These are phyloP conservation scores for Lathronympha strigana DNA, from an alignment of 2,888 invertebrate genomes.

Conservation along the genomic window DNA sequence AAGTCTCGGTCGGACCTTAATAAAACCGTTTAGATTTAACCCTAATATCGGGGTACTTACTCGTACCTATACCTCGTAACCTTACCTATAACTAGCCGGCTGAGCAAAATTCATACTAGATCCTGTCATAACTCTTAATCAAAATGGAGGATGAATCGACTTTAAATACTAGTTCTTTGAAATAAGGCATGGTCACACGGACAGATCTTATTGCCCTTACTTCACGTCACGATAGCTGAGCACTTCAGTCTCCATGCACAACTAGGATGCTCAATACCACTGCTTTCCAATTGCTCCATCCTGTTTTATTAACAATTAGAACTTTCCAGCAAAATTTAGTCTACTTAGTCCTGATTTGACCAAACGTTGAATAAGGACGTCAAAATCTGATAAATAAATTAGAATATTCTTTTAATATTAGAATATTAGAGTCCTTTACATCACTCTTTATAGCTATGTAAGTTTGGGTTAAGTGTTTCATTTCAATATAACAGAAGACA, in stretches of 20 bases:
- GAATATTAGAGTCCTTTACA: too few relatives aligned
- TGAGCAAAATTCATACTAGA: too few relatives aligned
- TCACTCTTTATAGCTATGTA: too few relatives aligned
- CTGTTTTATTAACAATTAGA: constrained; percentile 21
- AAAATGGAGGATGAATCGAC: constrained; percentile 10
- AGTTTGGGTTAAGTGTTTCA: too few relatives aligned
- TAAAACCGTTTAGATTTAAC: too few relatives aligned
- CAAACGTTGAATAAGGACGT: not conserved
- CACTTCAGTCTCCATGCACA: constrained; percentile 8
- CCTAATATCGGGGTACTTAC: too few relatives aligned
- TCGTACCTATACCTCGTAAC: too few relatives aligned
- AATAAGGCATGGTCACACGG: constrained; percentile 9
- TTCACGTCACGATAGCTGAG: constrained; percentile 7
- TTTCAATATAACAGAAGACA: too few relatives aligned
- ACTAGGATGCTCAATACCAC: constrained; percentile 11
- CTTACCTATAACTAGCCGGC: too few relatives aligned
- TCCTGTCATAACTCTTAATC: too few relatives aligned
- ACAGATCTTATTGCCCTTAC: constrained; percentile 6
- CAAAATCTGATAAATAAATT: not conserved
- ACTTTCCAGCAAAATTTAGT: constrained; percentile 3
- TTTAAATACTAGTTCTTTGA: constrained; percentile 2
- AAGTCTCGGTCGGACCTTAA: too few relatives aligned
- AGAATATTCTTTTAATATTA: too few relatives aligned
- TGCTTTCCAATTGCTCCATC: constrained; percentile 22
- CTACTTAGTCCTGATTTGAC: not conserved